These are phyloP conservation scores for Gracilinanus agilis DNA, from an alignment of 2,113 vertebrate species.

Conservation along the genomic window DNA sequence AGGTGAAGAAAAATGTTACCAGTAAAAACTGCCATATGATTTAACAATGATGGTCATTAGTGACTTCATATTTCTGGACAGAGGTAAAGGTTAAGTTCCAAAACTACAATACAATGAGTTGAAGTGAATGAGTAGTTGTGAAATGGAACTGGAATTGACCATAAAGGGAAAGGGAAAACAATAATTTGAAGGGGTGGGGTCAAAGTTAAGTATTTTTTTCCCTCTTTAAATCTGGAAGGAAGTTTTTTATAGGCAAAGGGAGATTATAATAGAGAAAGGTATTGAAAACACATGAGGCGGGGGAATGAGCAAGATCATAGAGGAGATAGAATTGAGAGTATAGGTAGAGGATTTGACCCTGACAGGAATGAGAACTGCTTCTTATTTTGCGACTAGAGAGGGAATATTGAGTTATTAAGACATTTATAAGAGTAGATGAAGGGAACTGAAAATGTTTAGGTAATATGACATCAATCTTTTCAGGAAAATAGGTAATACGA, in stretches of 20 bases:
- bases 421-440: neutral
- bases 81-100: neutral
- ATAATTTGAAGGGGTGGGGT: neutral
- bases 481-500: neutral
- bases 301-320: neutral
- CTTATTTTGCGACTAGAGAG: neutral
- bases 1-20: neutral
- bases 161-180: neutral
- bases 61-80: neutral
- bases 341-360: neutral
- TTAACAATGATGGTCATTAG: neutral
- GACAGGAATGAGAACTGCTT: neutral
- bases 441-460: neutral
- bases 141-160: neutral
- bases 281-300: neutral
- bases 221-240: neutral
- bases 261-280: neutral
- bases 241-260: neutral
- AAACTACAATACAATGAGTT: neutral
- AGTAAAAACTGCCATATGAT: neutral
- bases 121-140: neutral
- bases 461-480: neutral
- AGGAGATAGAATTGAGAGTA: neutral
- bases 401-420: neutral
- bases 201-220: neutral